Percentiles rank a stretch among this genome's conserved stretches.
phyloP scores from a whole-genome alignment of 1,140 invertebrate species.

The Temnothorax longispinosus region DNA sequence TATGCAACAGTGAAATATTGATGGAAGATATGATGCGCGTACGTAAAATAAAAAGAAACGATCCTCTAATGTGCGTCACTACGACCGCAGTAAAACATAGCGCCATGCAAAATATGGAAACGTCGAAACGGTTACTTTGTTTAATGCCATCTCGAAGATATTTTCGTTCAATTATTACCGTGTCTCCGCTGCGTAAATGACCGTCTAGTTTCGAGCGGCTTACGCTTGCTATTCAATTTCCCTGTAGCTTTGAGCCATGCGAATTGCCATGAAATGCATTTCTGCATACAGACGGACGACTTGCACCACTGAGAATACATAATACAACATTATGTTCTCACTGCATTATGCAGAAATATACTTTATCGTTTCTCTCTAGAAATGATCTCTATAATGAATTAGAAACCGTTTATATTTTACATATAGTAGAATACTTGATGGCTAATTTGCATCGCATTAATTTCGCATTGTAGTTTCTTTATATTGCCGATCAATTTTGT shows the following conservation, averaged over 20 bases:
- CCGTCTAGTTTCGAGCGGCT: conserved; percentile 34
- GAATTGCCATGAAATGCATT: conserved; percentile 8
- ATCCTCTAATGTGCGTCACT: not conserved
- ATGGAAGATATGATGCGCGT: not conserved
- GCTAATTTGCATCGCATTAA: not conserved
- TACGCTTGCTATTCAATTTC: conserved; percentile 33
- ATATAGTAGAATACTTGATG: not conserved
- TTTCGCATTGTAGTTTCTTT: not conserved
- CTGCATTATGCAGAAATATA: conserved; percentile 15
- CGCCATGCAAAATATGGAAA: conserved; percentile 5
- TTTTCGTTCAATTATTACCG: conserved; percentile 39
- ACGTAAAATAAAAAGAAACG: conserved; percentile 1
- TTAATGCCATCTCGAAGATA: not conserved
- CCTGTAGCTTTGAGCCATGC: not conserved
- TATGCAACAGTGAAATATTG: not conserved
- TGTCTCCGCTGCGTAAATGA: conserved; percentile 19
- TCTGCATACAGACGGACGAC: not conserved
- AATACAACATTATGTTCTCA: conserved; percentile 45
- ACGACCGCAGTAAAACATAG: not conserved
- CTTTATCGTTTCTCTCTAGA: conserved; percentile 6
- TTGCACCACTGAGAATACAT: conserved; percentile 5
- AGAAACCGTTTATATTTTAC: conserved; percentile 14
- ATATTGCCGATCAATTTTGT: not conserved
- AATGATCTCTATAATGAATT: conserved; percentile 6
- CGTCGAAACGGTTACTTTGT: conserved; percentile 4